These are phyloP conservation scores for Monoplex corrugatus DNA, from an alignment of 2,888 invertebrate species.

Conservation along the genomic window DNA sequence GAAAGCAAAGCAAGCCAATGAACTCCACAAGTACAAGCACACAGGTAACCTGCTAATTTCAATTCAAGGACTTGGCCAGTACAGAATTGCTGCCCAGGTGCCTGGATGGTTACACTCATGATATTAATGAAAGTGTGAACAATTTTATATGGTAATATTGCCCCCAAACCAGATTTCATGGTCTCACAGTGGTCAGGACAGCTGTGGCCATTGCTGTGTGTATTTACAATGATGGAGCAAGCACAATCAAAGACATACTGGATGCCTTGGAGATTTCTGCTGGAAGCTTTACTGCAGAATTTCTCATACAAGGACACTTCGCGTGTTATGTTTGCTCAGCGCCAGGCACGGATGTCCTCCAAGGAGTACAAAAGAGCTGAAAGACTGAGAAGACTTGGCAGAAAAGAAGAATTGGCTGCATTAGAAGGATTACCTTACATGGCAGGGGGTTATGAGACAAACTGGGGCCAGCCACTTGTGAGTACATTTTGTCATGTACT, in stretches of 20 bases:
- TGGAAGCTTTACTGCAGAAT: neutral
- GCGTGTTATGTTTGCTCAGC: conserved; percentile 4
- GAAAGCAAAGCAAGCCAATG: too few species aligned
- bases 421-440: conserved; percentile 5
- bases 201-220: conserved; percentile 37
- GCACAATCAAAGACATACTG: conserved; percentile 9
- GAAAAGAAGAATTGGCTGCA: conserved; percentile 28
- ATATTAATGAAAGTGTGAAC: conserved; percentile 3
- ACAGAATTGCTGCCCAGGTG: neutral
- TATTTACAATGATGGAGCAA: conserved; percentile 31
- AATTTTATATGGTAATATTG: conserved; percentile 4
- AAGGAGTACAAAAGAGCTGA: conserved; percentile 33
- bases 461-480: neutral
- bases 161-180: neutral
- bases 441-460: conserved; percentile 27
- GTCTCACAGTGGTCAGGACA: conserved; percentile 15
- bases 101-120: conserved; percentile 6
- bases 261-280: neutral
- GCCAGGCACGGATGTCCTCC: conserved; percentile 8
- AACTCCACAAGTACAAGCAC: neutral
- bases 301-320: neutral
- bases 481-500: too few species aligned
- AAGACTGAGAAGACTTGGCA: conserved; percentile 38
- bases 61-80: neutral
- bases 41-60: neutral